phyloP scores from a whole-genome alignment of 2,888 invertebrate genomes.

The Zygaena filipendulae region DNA sequence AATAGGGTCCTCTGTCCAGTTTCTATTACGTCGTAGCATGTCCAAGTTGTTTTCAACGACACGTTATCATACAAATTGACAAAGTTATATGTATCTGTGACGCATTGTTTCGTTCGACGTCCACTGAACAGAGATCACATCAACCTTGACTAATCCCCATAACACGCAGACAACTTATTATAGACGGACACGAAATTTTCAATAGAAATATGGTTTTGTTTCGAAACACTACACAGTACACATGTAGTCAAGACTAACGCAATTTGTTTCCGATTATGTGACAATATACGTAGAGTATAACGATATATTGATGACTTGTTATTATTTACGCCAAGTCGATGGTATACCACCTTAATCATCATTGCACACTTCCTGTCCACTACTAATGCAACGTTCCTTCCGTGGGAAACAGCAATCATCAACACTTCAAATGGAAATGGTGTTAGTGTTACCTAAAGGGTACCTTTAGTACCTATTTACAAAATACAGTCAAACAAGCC shows the following conservation, averaged over 20 bases:
- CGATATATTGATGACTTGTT: slow-evolving; percentile 32
- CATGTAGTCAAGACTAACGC: no score
- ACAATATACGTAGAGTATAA: slow-evolving; percentile 9
- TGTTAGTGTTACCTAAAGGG: no score
- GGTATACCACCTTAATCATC: slow-evolving; percentile 32
- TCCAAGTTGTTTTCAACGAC: slow-evolving; percentile 34
- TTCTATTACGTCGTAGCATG: slow-evolving; percentile 34
- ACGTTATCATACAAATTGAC: slow-evolving; percentile 32
- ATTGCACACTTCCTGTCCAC: slow-evolving; percentile 43
- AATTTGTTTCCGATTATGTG: slow-evolving; percentile 2
- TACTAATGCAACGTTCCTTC: slow-evolving; percentile 33
- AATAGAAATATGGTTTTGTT: no score
- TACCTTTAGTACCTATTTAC: no score
- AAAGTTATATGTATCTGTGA: slow-evolving; percentile 42
- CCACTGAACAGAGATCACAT: slow-evolving; percentile 20
- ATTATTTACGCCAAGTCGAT: slow-evolving; percentile 41
- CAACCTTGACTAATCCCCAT: slow-evolving; percentile 19
- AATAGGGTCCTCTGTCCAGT: no score
- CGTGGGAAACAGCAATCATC: slow-evolving; percentile 38
- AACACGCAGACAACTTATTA: no score
- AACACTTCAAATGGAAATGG: slow-evolving; percentile 6
- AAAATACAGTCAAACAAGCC: no score
- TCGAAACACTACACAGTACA: no score
- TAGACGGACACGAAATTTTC: no score
- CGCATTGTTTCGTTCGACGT: slow-evolving; percentile 34